Conservation (phyloP, 1,140 invertebrate genomes). For the Vanessa atalanta region DNA sequence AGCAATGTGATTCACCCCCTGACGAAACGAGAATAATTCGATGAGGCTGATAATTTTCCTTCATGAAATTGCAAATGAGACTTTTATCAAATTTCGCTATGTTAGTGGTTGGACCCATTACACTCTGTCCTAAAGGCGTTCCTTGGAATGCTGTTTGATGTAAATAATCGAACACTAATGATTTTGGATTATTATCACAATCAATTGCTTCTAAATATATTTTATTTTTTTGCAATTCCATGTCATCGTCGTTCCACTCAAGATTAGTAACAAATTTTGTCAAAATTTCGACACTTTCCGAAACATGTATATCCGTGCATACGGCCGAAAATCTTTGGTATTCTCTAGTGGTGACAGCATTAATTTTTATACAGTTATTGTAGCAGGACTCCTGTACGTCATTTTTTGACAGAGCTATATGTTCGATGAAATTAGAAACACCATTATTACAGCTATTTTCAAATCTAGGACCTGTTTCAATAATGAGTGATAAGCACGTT, state of each 20-base stretch:
- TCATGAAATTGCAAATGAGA: constrained; percentile 89
- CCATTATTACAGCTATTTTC: constrained; percentile 87
- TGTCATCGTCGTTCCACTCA: constrained; percentile 82
- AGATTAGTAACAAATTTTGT: constrained; percentile 87
- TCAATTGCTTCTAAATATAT: constrained; percentile 82
- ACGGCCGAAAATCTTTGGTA: constrained; percentile 89
- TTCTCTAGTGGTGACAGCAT: constrained; percentile 88
- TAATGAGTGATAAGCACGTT: constrained; percentile 86
- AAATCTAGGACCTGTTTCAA: constrained; percentile 87
- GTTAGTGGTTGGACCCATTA: constrained; percentile 87
- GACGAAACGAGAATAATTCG: constrained; percentile 94
- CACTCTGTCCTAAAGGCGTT: constrained; percentile 85
- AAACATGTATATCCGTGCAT: constrained; percentile 83
- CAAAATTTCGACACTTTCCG: constrained; percentile 84
- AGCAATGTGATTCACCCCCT: constrained; percentile 90
- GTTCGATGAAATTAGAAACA: constrained; percentile 89
- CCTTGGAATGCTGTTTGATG: constrained; percentile 87
- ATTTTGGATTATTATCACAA: constrained; percentile 85
- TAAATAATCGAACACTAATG: constrained; percentile 89
- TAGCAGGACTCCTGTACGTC: constrained; percentile 86
- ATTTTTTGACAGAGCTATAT: constrained; percentile 86
- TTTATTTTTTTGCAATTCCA: constrained; percentile 85
- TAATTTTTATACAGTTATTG: constrained; percentile 87
- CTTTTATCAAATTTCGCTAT: constrained; percentile 83
- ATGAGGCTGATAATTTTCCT: constrained; percentile 89